phyloP scores from a whole-genome alignment of 2,113 vertebrate genomes.

The Bubo scandiacus region DNA sequence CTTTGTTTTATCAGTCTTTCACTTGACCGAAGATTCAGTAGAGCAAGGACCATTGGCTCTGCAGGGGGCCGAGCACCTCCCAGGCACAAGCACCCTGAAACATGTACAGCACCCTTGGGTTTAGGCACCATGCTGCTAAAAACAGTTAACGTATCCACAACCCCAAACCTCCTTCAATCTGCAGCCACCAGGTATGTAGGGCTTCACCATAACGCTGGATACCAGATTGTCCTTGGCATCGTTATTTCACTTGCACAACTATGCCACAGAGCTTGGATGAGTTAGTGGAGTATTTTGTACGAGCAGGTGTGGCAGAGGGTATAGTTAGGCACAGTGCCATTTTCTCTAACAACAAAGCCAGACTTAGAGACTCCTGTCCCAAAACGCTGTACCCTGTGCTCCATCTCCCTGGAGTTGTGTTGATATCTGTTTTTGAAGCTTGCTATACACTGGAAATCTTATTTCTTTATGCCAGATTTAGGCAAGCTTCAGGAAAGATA shows the following conservation, averaged over 20 bases:
- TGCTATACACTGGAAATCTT: not conserved
- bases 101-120: not conserved
- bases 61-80: rapidly evolving
- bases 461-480: not conserved
- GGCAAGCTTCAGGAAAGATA: not conserved
- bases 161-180: not conserved
- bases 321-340: not conserved
- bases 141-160: not conserved
- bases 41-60: not conserved
- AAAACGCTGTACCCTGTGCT: rapidly evolving
- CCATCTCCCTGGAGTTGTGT: not conserved
- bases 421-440: not conserved
- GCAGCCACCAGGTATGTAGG: not conserved
- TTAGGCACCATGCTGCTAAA: not conserved
- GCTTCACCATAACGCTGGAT: not conserved
- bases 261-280: not conserved
- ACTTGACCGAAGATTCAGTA: not conserved
- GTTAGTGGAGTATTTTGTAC: not conserved
- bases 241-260: too few relatives aligned
- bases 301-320: not conserved
- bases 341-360: not conserved
- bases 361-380: not conserved
- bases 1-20: not conserved
- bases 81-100: too few relatives aligned
- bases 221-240: not conserved